Conservation (phyloP, 1,140 invertebrate species). For the Drosophila subobscura region DNA sequence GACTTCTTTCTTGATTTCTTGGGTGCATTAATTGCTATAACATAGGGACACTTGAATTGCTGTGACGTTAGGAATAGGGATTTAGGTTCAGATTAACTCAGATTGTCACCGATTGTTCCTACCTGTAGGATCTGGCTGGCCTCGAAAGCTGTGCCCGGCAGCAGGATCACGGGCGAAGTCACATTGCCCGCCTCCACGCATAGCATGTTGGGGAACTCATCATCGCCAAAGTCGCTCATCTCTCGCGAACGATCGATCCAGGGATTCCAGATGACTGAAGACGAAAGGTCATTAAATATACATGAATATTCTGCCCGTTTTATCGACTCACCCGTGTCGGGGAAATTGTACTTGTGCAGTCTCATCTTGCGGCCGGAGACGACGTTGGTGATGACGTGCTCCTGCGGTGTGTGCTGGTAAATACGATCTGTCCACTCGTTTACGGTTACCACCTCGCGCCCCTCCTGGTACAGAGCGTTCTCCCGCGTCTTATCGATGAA, state of each 20-base stretch:
- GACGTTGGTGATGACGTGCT: slow-evolving; percentile 96
- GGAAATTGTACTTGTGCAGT: slow-evolving; percentile 96
- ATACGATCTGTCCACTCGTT: slow-evolving; percentile 96
- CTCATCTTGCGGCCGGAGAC: slow-evolving; percentile 95
- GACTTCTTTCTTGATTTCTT: slow-evolving; percentile 1
- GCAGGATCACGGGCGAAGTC: slow-evolving; percentile 91
- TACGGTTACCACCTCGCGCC: slow-evolving; percentile 93
- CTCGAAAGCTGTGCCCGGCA: slow-evolving; percentile 88
- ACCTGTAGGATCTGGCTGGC: slow-evolving; percentile 83
- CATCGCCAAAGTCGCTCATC: slow-evolving; percentile 96
- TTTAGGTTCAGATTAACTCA: slow-evolving; percentile 17
- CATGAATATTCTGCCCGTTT: not conserved
- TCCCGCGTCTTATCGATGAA: slow-evolving; percentile 95
- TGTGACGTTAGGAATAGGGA: slow-evolving; percentile 30
- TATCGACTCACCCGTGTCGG: slow-evolving; percentile 89
- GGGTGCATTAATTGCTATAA: not conserved
- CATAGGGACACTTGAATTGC: slow-evolving; percentile 55
- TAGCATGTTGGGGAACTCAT: slow-evolving; percentile 97
- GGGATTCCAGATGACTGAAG: slow-evolving; percentile 96
- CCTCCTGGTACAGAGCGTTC: slow-evolving; percentile 85
- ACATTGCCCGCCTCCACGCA: slow-evolving; percentile 97
- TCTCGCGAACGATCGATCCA: slow-evolving; percentile 96
- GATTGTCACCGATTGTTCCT: not conserved
- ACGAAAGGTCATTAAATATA: not conserved
- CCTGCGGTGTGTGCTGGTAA: slow-evolving; percentile 95